Evolutionary conservation across 2,113 vertebrate species (phyloP), one percentile per base, ranked within the genome.

Genomic region (Heliornis fulica): DNA sequence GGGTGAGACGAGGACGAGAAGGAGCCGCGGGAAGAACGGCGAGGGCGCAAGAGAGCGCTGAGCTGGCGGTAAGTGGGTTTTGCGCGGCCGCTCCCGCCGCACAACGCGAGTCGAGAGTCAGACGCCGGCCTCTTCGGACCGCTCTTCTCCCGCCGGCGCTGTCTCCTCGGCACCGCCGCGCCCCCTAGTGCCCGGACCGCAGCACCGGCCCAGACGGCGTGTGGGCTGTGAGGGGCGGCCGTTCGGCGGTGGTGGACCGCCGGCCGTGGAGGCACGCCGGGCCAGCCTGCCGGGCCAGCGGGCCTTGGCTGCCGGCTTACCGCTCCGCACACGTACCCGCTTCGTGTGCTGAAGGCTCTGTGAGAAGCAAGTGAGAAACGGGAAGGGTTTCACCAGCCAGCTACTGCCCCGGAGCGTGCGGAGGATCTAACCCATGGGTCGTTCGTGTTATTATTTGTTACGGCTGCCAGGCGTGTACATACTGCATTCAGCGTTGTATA

Each of bases 41-140:
- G 4, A 21, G 46, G 46, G 43, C 16, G 22, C 21, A 11, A 50
- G 48, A 48, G 46, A 11, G 26, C 9, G 8, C 5, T 5, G 14
- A 41, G 20, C 18, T 1, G 4, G 12, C 2, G 13, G 21, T 7
- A 5, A 11, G 1, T 1, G 5, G 13, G 11, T 0, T 21, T 56
- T 1, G 13, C 3, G 7, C 5, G 0, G 1, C 38, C 31, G 56
- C 32, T 13, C n/a, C 29, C 20, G 34, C 77, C 76, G 7, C 2
- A 2, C 25, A 3, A 2, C 5, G 15, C 43, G 4, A 26, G 5
- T 41, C 0, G 32, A 3, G 7, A 15, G 3, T 15, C 31, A 19
- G 16, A 15, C 3, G 57, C 31, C 0, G n/a, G n/a, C n/a, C n/a
- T n/a, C 13, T 7, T 29, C 22, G 2, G 31, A 36, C 31, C 19